Conservation (phyloP, 1,140 invertebrate species). For the Acarapis woodi region DNA sequence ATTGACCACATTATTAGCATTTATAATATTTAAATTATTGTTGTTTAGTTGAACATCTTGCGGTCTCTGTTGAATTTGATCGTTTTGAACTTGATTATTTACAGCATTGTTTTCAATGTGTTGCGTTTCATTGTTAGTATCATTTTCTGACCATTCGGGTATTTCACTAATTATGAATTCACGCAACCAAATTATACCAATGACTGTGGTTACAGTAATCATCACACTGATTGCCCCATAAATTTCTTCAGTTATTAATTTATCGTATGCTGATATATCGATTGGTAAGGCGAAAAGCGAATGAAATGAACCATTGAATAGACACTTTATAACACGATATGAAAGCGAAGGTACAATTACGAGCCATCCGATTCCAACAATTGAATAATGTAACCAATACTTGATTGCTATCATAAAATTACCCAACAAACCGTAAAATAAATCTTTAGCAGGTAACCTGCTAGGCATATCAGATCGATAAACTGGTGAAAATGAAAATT, state of each 20-base stretch:
- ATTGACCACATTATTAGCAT: not conserved
- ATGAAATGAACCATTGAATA: slow-evolving; percentile 58
- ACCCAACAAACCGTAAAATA: slow-evolving; percentile 53
- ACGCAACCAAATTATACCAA: slow-evolving; percentile 79
- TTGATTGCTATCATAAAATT: slow-evolving; percentile 68
- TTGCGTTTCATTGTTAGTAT: slow-evolving; percentile 15
- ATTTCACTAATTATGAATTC: slow-evolving; percentile 93
- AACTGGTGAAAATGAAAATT: slow-evolving; percentile 90
- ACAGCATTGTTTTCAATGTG: slow-evolving; percentile 3
- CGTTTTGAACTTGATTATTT: not conserved
- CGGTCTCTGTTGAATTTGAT: no score
- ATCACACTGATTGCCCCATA: slow-evolving; percentile 87
- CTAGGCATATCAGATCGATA: slow-evolving; percentile 98
- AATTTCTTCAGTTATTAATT: slow-evolving; percentile 68
- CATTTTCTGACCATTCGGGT: slow-evolving; percentile 63
- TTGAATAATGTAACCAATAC: slow-evolving; percentile 83
- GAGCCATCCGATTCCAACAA: slow-evolving; percentile 87
- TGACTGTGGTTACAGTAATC: slow-evolving; percentile 84
- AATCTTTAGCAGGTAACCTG: slow-evolving; percentile 60
- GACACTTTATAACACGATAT: slow-evolving; percentile 55
- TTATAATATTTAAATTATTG: slow-evolving; percentile 13
- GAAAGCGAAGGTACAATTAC: slow-evolving; percentile 47
- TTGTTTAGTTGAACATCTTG: slow-evolving; percentile 12
- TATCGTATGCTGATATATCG: slow-evolving; percentile 72
- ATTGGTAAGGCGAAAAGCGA: slow-evolving; percentile 51